Conservation (phyloP, 2,888 invertebrate species). For the Octodonta nipae region DNA sequence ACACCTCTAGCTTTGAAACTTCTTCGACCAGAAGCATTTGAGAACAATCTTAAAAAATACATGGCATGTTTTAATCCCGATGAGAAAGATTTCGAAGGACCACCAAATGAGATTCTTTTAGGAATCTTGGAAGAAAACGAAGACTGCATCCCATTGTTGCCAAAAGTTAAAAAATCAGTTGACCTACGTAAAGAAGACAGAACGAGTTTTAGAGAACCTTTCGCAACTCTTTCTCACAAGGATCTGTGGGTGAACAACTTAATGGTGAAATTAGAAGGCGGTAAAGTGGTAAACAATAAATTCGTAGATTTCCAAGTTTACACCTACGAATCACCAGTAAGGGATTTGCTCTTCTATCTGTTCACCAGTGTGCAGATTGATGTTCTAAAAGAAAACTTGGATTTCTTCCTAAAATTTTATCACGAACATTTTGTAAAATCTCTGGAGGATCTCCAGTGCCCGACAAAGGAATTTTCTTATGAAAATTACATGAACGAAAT, state of each 20-base stretch:
- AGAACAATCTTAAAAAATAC: no score
- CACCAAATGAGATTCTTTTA: no score
- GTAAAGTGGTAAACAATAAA: slow-evolving; percentile 14
- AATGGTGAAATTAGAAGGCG: slow-evolving; percentile 31
- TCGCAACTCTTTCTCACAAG: slow-evolving; percentile 39
- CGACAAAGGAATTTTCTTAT: slow-evolving; percentile 4
- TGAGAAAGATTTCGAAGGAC: no score
- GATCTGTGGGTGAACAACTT: slow-evolving; percentile 48
- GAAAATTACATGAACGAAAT: slow-evolving; percentile 6
- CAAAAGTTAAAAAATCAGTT: no score
- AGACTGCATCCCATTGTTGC: no score
- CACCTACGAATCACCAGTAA: slow-evolving; percentile 16
- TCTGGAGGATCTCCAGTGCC: slow-evolving; percentile 6
- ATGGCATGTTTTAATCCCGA: no score
- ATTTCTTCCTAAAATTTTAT: slow-evolving; percentile 12
- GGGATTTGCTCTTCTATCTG: slow-evolving; percentile 22
- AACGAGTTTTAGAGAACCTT: slow-evolving; percentile 37
- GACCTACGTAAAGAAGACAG: no score
- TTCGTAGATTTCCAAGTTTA: slow-evolving; percentile 22
- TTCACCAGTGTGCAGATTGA: slow-evolving; percentile 18
- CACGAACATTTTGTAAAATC: slow-evolving; percentile 9
- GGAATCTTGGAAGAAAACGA: no score
- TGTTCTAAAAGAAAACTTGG: slow-evolving; percentile 10
- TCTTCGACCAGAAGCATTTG: no score
- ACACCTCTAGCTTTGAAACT: no score